These are phyloP conservation scores for Epinephelus awoara DNA, from an alignment of 2,797 vertebrate genomes.

Conservation along the genomic window DNA sequence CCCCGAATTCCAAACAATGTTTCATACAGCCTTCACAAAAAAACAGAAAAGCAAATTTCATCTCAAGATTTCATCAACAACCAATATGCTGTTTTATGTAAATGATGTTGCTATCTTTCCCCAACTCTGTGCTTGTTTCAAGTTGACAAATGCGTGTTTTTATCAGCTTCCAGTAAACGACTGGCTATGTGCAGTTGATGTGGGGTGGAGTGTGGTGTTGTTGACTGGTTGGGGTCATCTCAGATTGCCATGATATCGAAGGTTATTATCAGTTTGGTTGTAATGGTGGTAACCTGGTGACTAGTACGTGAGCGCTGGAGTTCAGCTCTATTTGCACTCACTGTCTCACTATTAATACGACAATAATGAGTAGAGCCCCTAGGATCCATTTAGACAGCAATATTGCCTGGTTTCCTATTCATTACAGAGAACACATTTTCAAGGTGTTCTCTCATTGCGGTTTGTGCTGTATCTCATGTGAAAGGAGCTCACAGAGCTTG, in stretches of 20 bases:
- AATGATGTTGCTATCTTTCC: slow-evolving; percentile 23
- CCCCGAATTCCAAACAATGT: slow-evolving; percentile 27
- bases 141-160: slow-evolving; percentile 18
- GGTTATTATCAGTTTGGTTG: slow-evolving; percentile 28
- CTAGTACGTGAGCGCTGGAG: slow-evolving; percentile 4
- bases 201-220: neutral
- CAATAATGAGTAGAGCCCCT: slow-evolving; percentile 47
- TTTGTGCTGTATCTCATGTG: slow-evolving; percentile 35
- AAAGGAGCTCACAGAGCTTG: slow-evolving; percentile 19
- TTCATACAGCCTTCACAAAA: slow-evolving; percentile 9
- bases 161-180: slow-evolving; percentile 23
- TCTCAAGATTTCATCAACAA: slow-evolving; percentile 49
- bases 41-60: slow-evolving; percentile 22
- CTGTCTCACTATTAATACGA: slow-evolving; percentile 51
- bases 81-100: slow-evolving; percentile 44
- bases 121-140: slow-evolving; percentile 18
- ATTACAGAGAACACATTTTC: slow-evolving; percentile 54
- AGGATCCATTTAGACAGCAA: slow-evolving; percentile 50
- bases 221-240: slow-evolving; percentile 43
- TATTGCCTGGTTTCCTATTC: slow-evolving; percentile 55
- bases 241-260: slow-evolving; percentile 31
- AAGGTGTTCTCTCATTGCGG: slow-evolving; percentile 42
- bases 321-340: slow-evolving; percentile 53
- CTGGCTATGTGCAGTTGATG: neutral
- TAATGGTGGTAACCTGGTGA: slow-evolving; percentile 33